phyloP scores from a whole-genome alignment of 2,113 vertebrate genomes.

The Syngnathus typhle region DNA sequence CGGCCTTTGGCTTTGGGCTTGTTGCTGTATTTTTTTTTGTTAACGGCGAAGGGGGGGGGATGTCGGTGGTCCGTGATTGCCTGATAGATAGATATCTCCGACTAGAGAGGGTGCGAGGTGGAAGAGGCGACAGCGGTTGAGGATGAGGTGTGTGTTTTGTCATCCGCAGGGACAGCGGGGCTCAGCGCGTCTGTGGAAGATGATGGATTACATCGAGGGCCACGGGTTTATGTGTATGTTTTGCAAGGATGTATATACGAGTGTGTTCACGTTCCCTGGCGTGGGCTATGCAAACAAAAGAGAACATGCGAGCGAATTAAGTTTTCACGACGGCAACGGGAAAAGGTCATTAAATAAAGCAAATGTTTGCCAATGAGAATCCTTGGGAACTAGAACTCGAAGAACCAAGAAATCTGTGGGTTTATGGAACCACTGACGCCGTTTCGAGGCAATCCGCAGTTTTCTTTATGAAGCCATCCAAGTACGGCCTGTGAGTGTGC shows the following conservation, averaged over 20 bases:
- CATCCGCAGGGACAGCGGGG: conserved; percentile 42
- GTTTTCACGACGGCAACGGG: conserved; percentile 41
- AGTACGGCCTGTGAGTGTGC: conserved; percentile 12
- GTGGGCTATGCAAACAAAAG: conserved; percentile 34
- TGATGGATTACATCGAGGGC: conserved; percentile 62
- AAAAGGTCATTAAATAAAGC: conserved; percentile 62
- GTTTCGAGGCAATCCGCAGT: conserved; percentile 4
- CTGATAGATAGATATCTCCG: conserved; percentile 59
- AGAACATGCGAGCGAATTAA: conserved; percentile 44
- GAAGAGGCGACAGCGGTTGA: conserved; percentile 39
- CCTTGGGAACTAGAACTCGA: conserved; percentile 33
- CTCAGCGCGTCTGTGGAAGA: conserved; percentile 47
- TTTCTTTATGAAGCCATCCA: conserved; percentile 33
- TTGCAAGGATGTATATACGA: conserved; percentile 8
- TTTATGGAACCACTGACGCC: too few relatives aligned
- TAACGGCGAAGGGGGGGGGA: conserved; percentile 37
- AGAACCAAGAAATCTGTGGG: not conserved
- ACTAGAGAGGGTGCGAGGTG: conserved; percentile 30
- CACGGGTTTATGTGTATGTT: conserved; percentile 30
- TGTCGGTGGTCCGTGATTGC: conserved; percentile 48
- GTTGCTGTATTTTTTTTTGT: conserved; percentile 28
- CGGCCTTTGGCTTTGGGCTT: conserved; percentile 21
- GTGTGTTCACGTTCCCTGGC: not conserved
- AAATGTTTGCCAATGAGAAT: conserved; percentile 57
- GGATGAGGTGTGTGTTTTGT: conserved; percentile 58